Base-by-base conservation (phyloP, 2,797 vertebrate species). In the Natrix natrix region DNA sequence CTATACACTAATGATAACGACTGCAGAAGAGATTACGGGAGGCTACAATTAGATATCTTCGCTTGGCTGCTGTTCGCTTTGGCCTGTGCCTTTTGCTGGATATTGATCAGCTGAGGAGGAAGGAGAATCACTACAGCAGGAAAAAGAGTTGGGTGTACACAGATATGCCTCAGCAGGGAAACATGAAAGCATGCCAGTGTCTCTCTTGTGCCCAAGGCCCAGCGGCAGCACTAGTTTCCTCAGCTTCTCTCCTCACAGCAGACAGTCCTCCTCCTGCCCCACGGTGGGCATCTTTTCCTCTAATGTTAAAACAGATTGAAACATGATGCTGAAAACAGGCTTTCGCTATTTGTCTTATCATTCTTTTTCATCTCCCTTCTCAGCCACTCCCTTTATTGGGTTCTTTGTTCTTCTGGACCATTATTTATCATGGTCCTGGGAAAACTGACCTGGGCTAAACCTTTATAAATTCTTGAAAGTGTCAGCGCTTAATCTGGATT, bases 1-100 rank as follows among this genome's bases (percentile, higher is more conserved):
- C 96, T 94, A 97, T 94, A 95, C 94, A 94, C 95, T 92, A 93
- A 92, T 87, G 95, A 96, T 93, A 94, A 94, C 14, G 0, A 26
- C 92, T 95, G 88, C 90, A 93, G 91, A 95, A 95, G 92, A 89
- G 48, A 96, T 95, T 96, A 88, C 94, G 90, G 93, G 95, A 96
- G 95, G 93, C 95, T 94, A 91, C 96, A 95, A 96, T 96, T 97
- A 95, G 91, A 95, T 92, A 59, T 90, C 92, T 94, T 28, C 57
- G 78, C 59, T 66, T 8, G 16, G 66, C 94, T 94, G 94, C 95
- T 95, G 55, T 96, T 92, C 90, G 93, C 57, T 69, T 95, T 87
- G 94, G 61, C 94, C 96, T 94, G 92, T 93, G 92, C 93, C 52
- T 95, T 95, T 94, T 57, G 16, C 16, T 86, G 86, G 1, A 5